Base-by-base conservation (phyloP, 2,888 invertebrate genomes). In the Phortica magna region DNA sequence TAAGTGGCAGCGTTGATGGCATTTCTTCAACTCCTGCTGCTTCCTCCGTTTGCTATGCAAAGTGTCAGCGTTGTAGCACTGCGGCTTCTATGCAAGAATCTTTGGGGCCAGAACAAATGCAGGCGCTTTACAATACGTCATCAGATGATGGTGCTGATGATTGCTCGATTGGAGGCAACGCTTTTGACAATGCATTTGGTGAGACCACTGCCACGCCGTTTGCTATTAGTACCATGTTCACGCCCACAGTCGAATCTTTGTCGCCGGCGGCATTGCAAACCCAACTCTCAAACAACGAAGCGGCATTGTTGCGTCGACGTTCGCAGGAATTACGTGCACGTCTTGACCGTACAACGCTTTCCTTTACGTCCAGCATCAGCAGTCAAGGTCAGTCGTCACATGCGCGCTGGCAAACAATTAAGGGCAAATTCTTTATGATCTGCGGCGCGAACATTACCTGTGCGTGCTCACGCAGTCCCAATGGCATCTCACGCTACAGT, bases 381-480 rank as follows among this genome's bases (percentile, higher is more conserved):
- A 71, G 78, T 71, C 74, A 81, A 17, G 79, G 78, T n/a, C 75
- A 67, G 19, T 19, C 53, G 39, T 39, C 70, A 41, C 17, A 39
- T 1, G 48, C 19, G 12, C 83, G 80, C 19, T 94, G 94, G 94
- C 92, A 93, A 81, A 94, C 93, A 14, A 93, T 96, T 14, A 93
- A 93, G 77, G 96, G 96, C 0, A 94, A 94, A 90, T 96, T 95
- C 90, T 94, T 95, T 83, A 96, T 96, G 93, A 94, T 97, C 17
- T 96, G 95, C 84, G 95, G 95, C 71, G 95, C 96, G 31, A 95
- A 96, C 86, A 94, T 96, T 68, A 95, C 95, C 59, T 96, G 96
- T 89, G 94, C 95, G 41, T 96, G 96, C 89, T 93, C 93, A 19
- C 93, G 95, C 80, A 94, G 95, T 84, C 96, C 96, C 0, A 94